Conservation (phyloP, 1,140 invertebrate genomes). For the Diabrotica virgifera region DNA sequence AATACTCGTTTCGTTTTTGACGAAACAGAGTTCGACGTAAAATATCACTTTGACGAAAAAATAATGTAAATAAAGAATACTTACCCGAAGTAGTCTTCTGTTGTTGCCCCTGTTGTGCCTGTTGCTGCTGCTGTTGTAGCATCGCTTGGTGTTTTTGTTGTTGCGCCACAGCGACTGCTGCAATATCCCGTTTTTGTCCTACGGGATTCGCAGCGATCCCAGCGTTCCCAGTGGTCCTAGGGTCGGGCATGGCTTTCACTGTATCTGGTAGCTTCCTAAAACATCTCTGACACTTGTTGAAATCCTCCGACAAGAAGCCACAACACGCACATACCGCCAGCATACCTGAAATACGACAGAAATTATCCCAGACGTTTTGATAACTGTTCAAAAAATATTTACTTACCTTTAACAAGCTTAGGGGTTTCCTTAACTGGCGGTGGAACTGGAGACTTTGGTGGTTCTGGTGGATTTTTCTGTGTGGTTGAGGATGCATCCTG, state of each 20-base stretch:
- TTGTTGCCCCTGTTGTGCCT: not conserved
- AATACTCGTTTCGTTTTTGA: too few species aligned
- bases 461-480: conserved; percentile 6
- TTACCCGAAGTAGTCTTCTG: not conserved
- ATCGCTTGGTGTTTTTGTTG: conserved; percentile 2
- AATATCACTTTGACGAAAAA: too few species aligned
- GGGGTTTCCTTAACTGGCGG: conserved; percentile 50
- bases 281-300: conserved; percentile 68
- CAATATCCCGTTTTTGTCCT: conserved; percentile 7
- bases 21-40: too few species aligned
- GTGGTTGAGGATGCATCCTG: not conserved
- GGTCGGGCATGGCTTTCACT: conserved; percentile 49
- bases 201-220: conserved; percentile 12
- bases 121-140: not conserved
- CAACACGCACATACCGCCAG: conserved; percentile 69
- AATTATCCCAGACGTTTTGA: not conserved
- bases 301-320: conserved; percentile 68
- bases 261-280: conserved; percentile 53
- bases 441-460: conserved; percentile 34
- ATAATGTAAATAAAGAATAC: not conserved
- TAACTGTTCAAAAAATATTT: not conserved
- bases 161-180: not conserved
- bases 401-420: conserved; percentile 63
- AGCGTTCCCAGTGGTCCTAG: too few species aligned
- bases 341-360: conserved; percentile 52